Base-by-base conservation (phyloP, 1,140 invertebrate species). In the Vanessa tameamea region DNA sequence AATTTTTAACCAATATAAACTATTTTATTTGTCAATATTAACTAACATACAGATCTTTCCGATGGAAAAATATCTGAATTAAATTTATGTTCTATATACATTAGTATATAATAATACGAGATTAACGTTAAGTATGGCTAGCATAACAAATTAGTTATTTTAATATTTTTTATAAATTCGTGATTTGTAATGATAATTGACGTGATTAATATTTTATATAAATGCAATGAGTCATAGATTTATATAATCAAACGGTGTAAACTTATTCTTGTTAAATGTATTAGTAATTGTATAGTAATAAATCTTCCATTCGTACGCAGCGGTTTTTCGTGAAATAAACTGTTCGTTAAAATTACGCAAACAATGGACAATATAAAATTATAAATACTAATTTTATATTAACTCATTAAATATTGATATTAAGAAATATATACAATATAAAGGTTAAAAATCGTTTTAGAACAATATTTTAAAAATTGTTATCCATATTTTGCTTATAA, bases 121-220 rank as follows among this genome's bases (percentile, higher is more conserved):
- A 43, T 43, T 14, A 12, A 14, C 57, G 57, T 37, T 14, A n/a
- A 15, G 16, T 6, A 31, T 31, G 26, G 12, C 16, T 55, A 13
- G 26, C 26, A 61, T 61, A 15, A n/a, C 31, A n/a, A 61, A 61
- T 61, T 61, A 37, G 26, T 61, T 7, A 61, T 61, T 61, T 61
- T 43, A 0, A 61, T 61, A 37, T 61, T 37, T 61, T 14, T 61
- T 26, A 53, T 16, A 2, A 53, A 37, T 61, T 26, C 15, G 12
- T 61, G 4, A 61, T n/a, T n/a, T n/a, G n/a, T n/a, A n/a, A n/a
- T n/a, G n/a, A n/a, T n/a, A n/a, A n/a, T n/a, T n/a, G n/a, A n/a
- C n/a, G n/a, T n/a, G n/a, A n/a, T n/a, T n/a, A n/a, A n/a, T n/a
- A n/a, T n/a, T n/a, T n/a, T 15, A 31, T 0, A 43, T 61, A 61